Conservation (phyloP, 2,113 vertebrate species). For the Notarius lentiginosus region DNA sequence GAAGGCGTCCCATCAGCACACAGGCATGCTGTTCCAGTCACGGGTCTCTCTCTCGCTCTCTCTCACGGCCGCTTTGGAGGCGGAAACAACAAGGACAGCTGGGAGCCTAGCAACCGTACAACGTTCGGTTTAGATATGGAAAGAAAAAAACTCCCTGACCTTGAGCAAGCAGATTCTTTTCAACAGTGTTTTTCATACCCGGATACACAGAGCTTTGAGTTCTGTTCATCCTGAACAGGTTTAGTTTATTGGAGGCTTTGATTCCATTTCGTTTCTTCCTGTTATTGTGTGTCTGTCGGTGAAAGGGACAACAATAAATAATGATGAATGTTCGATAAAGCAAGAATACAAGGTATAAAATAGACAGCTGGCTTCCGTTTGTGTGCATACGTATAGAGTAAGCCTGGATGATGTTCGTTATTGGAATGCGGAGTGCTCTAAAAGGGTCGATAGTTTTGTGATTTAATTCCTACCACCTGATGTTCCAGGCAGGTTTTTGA, state of each 20-base stretch:
- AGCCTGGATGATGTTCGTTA: no score
- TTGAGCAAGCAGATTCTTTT: constrained; percentile 12
- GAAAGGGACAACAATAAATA: background rate
- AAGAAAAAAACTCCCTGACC: background rate
- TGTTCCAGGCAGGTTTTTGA: background rate
- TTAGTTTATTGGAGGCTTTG: background rate
- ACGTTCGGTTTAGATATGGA: background rate
- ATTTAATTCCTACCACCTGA: background rate
- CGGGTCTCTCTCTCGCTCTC: background rate
- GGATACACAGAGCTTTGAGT: background rate
- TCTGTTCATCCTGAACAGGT: background rate
- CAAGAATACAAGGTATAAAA: background rate
- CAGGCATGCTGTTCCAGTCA: background rate
- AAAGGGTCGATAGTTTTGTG: background rate
- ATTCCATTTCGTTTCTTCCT: background rate
- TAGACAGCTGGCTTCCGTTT: no score
- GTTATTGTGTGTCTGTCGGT: background rate
- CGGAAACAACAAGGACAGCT: constrained; percentile 33
- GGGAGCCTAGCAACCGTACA: constrained; percentile 3
- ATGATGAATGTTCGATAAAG: background rate
- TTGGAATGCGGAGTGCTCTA: background rate
- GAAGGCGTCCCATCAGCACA: background rate
- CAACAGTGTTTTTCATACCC: background rate
- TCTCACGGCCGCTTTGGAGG: background rate
- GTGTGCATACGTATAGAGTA: no score